Conservation (phyloP, 2,888 invertebrate genomes). For the Dendrolimus pini region DNA sequence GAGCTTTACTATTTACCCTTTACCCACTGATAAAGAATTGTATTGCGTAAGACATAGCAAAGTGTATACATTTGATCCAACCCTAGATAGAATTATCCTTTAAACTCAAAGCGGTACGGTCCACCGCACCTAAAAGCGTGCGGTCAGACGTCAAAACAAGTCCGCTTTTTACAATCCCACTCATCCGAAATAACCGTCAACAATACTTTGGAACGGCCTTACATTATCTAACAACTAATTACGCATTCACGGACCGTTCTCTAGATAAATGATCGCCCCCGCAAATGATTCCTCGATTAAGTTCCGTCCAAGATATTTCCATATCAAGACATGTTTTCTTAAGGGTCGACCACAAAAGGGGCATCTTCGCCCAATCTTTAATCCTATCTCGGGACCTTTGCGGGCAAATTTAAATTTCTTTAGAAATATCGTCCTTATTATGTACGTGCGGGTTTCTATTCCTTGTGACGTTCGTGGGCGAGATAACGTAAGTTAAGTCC, state of each 20-base stretch:
- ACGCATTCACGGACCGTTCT: constrained; percentile 59
- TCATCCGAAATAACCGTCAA: constrained; percentile 60
- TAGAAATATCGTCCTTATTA: constrained; percentile 77
- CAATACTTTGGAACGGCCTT: constrained; percentile 37
- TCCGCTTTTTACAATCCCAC: constrained; percentile 49
- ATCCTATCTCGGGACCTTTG: constrained; percentile 77
- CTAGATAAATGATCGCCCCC: constrained; percentile 64
- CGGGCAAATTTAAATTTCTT: constrained; percentile 77
- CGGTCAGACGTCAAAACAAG: constrained; percentile 54
- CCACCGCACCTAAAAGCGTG: constrained; percentile 53
- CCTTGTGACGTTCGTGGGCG: constrained; percentile 69
- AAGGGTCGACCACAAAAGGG: constrained; percentile 75
- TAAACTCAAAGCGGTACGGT: constrained; percentile 52
- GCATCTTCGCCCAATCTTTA: constrained; percentile 76
- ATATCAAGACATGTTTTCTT: constrained; percentile 77
- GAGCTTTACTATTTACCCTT: no score
- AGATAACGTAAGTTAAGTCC: constrained; percentile 77
- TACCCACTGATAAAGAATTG: no score
- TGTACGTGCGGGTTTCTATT: constrained; percentile 75
- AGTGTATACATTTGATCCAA: no score
- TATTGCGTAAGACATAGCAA: no score
- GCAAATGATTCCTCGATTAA: constrained; percentile 72
- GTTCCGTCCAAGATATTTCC: constrained; percentile 70
- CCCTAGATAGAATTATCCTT: constrained; percentile 60
- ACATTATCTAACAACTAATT: constrained; percentile 50